A percentile compares a stretch with the other conserved stretches of the same genome.
phyloP scores from a whole-genome alignment of 2,113 vertebrate genomes.

The chimpanzee (Pan troglodytes) region NHGRI_mPanTro3-v2.1_pri NC_086015.1:64563001-64563500 shows the following conservation, averaged over 20 bases:
- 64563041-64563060: neutral
- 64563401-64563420: neutral
- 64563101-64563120: neutral
- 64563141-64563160: neutral
- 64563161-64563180: neutral
- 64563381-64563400: neutral
- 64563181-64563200: neutral
- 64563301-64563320: neutral
- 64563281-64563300: too few species aligned
- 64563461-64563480: neutral
- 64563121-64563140: neutral
- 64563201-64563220: neutral
- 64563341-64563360: neutral
- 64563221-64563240: neutral
- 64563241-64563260: neutral
- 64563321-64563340: neutral
- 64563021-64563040: neutral
- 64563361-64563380: neutral
- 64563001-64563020: neutral
- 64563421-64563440: neutral
- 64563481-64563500: neutral
- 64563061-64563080: neutral
- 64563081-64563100: neutral
- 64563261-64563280: too few species aligned
- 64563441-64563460: neutral